Base-by-base conservation (phyloP, 2,797 vertebrate genomes). In the Acanthornis magna region DNA sequence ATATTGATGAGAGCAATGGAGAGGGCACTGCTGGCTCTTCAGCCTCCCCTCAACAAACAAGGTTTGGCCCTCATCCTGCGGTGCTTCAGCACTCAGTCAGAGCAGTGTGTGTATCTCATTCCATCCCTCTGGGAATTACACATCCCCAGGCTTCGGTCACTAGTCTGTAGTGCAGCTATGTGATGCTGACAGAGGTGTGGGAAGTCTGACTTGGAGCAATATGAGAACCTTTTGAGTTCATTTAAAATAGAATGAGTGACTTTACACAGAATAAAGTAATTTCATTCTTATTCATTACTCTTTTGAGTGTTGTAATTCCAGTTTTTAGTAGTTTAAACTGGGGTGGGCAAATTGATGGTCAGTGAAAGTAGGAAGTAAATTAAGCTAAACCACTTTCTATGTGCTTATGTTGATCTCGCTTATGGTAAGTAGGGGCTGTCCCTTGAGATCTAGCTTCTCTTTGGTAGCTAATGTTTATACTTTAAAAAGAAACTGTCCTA, bases 391-490 rank as follows among this genome's bases (percentile, higher is more conserved):
- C 30, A 2, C 72, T 63, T 91, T 76, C 54, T 48, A 0, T 70
- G 70, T 63, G 43, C 42, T 79, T 36, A 12, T 32, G 23, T 73
- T 93, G 79, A 47, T 42, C 2, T 51, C 70, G 53, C 45, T 63
- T 74, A 42, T 75, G 93, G 96, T 96, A 94, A 96, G 95, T 96
- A 91, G 50, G 50, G 50, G 83, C 50, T 77, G 5, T 81, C 45
- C 3, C 47, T 77, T 67, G 62, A 79, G 55, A 73, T 75, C 36
- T 21, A 30, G 13, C 60, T 94, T 92, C 60, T 82, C 68, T 85
- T 70, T 71, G 58, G 30, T 85, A 81, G 62, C 40, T 78, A n/a
- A n/a, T 32, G 13, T 70, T 83, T 75, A 19, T 62, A 16, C 18
- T 76, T 53, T 47, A 38, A 57, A 78, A 86, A 72, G 1, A 61